These are phyloP conservation scores for Periplaneta americana DNA, from an alignment of 1,140 invertebrate species.

Conservation along the genomic window DNA sequence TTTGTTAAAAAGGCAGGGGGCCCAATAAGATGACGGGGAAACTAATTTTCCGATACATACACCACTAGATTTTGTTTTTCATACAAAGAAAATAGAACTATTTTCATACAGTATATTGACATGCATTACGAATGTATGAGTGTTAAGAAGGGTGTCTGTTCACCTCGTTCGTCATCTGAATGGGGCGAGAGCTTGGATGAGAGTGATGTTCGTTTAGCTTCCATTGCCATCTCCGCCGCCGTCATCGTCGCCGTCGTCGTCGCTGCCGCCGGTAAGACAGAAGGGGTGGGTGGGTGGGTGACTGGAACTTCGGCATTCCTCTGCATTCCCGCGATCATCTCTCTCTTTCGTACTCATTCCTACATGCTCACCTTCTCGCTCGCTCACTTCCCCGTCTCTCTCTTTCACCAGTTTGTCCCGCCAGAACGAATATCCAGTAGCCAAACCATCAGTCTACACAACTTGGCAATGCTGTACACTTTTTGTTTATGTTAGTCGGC, in stretches of 20 bases:
- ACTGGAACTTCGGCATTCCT: conserved; percentile 10
- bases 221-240: background rate
- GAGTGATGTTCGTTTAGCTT: background rate
- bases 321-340: background rate
- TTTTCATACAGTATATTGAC: too few species aligned
- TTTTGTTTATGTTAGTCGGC: conserved; percentile 22
- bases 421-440: conserved; percentile 18
- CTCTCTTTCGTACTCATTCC: background rate
- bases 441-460: conserved; percentile 6
- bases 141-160: background rate
- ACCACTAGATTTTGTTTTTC: too few species aligned
- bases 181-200: background rate
- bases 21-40: too few species aligned
- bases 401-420: conserved; percentile 4
- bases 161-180: background rate
- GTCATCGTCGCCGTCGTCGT: background rate
- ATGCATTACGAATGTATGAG: too few species aligned
- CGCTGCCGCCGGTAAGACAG: background rate
- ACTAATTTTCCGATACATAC: too few species aligned
- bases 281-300: conserved; percentile 9
- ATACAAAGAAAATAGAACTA: too few species aligned
- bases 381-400: background rate
- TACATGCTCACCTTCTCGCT: background rate
- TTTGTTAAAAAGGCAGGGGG: too few species aligned
- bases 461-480: conserved; percentile 18